Conservation (phyloP, 2,888 invertebrate species). For the Drosophila helvetica region DNA sequence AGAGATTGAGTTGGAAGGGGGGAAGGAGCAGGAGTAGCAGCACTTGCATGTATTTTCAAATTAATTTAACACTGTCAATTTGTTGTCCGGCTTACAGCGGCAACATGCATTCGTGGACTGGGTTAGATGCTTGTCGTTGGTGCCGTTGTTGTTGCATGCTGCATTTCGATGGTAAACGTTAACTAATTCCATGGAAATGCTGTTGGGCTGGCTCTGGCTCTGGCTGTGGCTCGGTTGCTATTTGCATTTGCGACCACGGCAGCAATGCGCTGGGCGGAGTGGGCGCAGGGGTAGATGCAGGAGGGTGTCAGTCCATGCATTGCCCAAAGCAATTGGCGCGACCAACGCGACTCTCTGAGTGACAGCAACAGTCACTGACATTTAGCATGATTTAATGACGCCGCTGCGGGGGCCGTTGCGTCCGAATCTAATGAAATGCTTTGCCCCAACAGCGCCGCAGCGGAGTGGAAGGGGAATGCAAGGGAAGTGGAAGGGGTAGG, state of each 20-base stretch:
- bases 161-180: constrained; percentile 76
- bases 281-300: background rate
- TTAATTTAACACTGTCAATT: constrained; percentile 80
- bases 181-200: constrained; percentile 80
- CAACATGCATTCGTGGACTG: constrained; percentile 35
- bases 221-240: constrained; percentile 47
- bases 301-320: constrained; percentile 55
- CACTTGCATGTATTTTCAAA: constrained; percentile 77
- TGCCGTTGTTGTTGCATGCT: constrained; percentile 41
- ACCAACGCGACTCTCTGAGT: constrained; percentile 51
- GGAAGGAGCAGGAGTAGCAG: constrained; percentile 9
- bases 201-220: constrained; percentile 62
- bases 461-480: background rate
- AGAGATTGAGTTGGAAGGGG: constrained; percentile 27
- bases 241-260: background rate
- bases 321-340: constrained; percentile 62
- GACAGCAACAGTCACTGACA: constrained; percentile 76
- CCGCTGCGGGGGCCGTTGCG: constrained; percentile 53
- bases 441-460: constrained; percentile 7
- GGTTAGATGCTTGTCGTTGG: constrained; percentile 22
- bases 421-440: constrained; percentile 50
- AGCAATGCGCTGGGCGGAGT: background rate
- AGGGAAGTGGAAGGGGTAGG: background rate
- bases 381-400: constrained; percentile 80
- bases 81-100: constrained; percentile 71